Percentiles rank a stretch among this genome's conserved stretches.
Evolutionary conservation across 2,888 invertebrate species (phyloP).

Genomic region (Allolobophora icterica): DNA sequence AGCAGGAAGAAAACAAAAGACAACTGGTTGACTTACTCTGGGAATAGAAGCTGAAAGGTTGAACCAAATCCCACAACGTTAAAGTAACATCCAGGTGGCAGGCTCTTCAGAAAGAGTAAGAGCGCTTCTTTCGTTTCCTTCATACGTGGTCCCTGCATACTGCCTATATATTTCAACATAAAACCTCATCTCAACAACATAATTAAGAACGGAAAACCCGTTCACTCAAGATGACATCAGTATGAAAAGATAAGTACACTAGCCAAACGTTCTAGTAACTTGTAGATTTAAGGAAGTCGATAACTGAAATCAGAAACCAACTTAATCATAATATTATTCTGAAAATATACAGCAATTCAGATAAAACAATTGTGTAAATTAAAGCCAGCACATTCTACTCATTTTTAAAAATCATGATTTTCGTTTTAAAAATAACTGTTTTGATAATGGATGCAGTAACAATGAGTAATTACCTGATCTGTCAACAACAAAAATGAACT

Average conservation of each 20-base stretch:
- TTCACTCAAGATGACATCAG: neutral
- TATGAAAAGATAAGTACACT: neutral
- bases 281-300: neutral
- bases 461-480: conserved; percentile 39
- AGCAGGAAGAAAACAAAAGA: neutral
- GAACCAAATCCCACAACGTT: conserved; percentile 56
- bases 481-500: conserved; percentile 45
- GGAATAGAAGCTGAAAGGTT: conserved; percentile 53
- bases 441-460: neutral
- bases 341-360: neutral
- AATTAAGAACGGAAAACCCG: neutral
- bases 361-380: no score
- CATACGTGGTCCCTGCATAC: conserved; percentile 53
- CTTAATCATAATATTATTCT: no score
- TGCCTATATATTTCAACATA: conserved; percentile 49
- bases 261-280: neutral
- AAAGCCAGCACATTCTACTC: neutral
- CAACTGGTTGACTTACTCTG: conserved; percentile 45
- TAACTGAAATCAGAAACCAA: neutral
- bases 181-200: neutral
- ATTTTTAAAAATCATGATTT: neutral
- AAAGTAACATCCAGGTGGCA: conserved; percentile 54
- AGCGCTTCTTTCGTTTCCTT: conserved; percentile 53
- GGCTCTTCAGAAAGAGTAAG: conserved; percentile 56
- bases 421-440: neutral